These are phyloP conservation scores for Leptinotarsa haldemani DNA, from an alignment of 2,888 invertebrate genomes.

Conservation along the genomic window DNA sequence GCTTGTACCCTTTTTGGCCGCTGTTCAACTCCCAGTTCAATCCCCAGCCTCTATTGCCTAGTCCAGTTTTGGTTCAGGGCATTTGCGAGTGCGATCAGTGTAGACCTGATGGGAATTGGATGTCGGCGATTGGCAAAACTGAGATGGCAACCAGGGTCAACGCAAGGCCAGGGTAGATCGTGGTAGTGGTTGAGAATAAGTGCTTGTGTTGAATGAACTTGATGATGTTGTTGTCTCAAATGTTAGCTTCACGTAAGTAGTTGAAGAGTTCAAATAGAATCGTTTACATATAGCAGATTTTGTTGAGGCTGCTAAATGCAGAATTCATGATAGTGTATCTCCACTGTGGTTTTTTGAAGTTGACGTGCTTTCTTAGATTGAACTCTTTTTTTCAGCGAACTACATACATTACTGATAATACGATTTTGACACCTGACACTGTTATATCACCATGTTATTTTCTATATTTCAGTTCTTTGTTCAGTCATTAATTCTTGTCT, in stretches of 20 bases:
- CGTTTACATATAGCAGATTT: not conserved
- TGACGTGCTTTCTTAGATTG: too few relatives aligned
- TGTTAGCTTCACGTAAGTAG: not conserved
- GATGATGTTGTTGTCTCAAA: not conserved
- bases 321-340: too few relatives aligned
- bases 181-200: not conserved
- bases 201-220: not conserved
- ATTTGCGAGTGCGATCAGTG: constrained; percentile 66
- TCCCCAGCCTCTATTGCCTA: constrained; percentile 63
- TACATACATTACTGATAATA: too few relatives aligned
- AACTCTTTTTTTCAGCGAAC: too few relatives aligned
- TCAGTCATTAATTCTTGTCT: too few relatives aligned
- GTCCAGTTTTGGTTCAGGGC: constrained; percentile 65
- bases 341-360: not conserved
- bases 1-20: constrained; percentile 65
- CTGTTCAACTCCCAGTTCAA: constrained; percentile 60
- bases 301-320: too few relatives aligned
- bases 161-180: constrained; percentile 11
- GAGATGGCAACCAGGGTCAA: constrained; percentile 8
- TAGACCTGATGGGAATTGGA: constrained; percentile 49
- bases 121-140: constrained; percentile 1
- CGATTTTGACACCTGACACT: too few relatives aligned
- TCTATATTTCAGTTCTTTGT: too few relatives aligned
- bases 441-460: too few relatives aligned
- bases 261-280: not conserved